These are phyloP conservation scores for Pogonus chalceus DNA, from an alignment of 1,140 invertebrate genomes.

Conservation along the genomic window DNA sequence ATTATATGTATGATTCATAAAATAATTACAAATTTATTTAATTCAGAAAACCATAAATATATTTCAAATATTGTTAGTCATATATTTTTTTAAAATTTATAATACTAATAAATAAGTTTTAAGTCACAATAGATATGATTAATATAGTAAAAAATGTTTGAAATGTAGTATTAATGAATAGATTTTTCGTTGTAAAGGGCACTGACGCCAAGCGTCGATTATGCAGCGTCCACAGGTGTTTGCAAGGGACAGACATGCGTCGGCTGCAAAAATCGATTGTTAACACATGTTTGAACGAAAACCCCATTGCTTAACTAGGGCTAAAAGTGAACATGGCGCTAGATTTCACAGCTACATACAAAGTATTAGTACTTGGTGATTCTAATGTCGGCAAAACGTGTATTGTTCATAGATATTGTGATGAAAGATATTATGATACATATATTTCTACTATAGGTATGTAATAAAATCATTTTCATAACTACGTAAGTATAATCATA, in stretches of 20 bases:
- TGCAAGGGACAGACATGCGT: neutral
- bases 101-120: too few relatives aligned
- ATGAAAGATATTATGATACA: conserved; percentile 81
- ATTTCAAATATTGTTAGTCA: too few relatives aligned
- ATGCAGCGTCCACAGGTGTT: neutral
- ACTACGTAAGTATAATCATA: neutral
- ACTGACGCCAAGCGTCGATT: too few relatives aligned
- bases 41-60: too few relatives aligned
- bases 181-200: too few relatives aligned
- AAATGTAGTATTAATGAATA: too few relatives aligned
- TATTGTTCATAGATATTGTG: conserved; percentile 81
- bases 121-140: too few relatives aligned
- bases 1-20: too few relatives aligned
- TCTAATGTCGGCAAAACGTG: conserved; percentile 89
- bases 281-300: neutral
- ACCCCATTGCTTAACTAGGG: neutral
- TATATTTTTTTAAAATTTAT: too few relatives aligned
- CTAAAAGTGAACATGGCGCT: conserved; percentile 52
- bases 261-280: neutral
- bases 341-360: conserved; percentile 74
- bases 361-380: conserved; percentile 79
- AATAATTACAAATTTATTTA: too few relatives aligned
- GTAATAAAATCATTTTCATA: conserved; percentile 26
- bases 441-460: conserved; percentile 88
- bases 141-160: too few relatives aligned